Conservation (phyloP, 2,797 vertebrate genomes). For the Geotrypetes seraphini region DNA sequence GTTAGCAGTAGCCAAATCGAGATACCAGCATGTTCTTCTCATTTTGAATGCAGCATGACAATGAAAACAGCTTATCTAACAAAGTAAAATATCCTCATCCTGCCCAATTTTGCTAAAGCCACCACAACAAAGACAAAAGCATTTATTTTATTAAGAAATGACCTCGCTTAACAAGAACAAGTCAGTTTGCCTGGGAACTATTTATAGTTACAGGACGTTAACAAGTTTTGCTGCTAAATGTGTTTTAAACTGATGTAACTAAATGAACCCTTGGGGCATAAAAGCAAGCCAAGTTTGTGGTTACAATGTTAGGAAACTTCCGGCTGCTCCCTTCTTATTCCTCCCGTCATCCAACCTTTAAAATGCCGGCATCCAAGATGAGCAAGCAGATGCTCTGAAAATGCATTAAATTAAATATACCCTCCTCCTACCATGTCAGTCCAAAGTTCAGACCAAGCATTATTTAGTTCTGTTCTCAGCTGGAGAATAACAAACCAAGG, state of each 20-base stretch:
- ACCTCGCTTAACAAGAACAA: slow-evolving; percentile 20
- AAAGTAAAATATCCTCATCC: too few species aligned
- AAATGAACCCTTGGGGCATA: slow-evolving; percentile 38
- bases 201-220: too few species aligned
- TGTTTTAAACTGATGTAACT: slow-evolving; percentile 22
- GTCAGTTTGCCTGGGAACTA: slow-evolving; percentile 14
- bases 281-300: slow-evolving; percentile 59
- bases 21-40: too few species aligned
- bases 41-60: too few species aligned
- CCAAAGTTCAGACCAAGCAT: slow-evolving; percentile 78
- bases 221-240: slow-evolving; percentile 27
- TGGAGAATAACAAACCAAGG: slow-evolving; percentile 72
- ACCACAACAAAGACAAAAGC: too few species aligned
- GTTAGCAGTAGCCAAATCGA: too few species aligned
- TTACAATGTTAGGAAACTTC: slow-evolving; percentile 53
- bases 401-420: slow-evolving; percentile 82
- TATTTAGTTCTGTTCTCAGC: slow-evolving; percentile 81
- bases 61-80: too few species aligned
- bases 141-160: too few species aligned
- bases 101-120: too few species aligned
- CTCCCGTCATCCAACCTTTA: slow-evolving; percentile 65
- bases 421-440: slow-evolving; percentile 78
- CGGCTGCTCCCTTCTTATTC: slow-evolving; percentile 46
- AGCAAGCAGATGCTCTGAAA: slow-evolving; percentile 75
- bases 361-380: slow-evolving; percentile 64